Conservation (phyloP, 2,797 vertebrate genomes). For the Lerista edwardsae region DNA sequence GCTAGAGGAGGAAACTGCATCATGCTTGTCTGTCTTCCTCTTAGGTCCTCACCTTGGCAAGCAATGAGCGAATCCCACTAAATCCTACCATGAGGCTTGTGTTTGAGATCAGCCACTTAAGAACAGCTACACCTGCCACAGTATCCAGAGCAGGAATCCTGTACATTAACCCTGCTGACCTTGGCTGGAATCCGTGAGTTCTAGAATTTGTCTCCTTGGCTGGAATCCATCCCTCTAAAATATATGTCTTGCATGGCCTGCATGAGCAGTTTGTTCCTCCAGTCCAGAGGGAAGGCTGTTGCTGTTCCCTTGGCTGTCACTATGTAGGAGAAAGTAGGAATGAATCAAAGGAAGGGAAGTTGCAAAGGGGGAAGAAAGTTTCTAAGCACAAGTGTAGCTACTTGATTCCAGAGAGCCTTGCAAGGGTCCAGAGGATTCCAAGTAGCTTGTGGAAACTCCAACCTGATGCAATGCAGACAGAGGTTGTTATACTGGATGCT, state of each 20-base stretch:
- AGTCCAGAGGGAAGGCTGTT: background rate
- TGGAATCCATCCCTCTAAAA: slow-evolving; percentile 73
- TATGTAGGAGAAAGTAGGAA: too few relatives aligned
- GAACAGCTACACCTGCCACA: slow-evolving; percentile 76
- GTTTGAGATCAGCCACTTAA: slow-evolving; percentile 80
- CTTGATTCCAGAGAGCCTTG: too few relatives aligned
- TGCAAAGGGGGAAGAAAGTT: too few relatives aligned
- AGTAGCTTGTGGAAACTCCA: too few relatives aligned
- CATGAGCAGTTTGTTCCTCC: slow-evolving; percentile 26
- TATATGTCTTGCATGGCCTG: background rate
- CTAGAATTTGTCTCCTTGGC: slow-evolving; percentile 46
- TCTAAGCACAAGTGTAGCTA: too few relatives aligned
- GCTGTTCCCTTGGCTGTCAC: background rate
- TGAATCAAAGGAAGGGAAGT: background rate
- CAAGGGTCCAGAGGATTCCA: too few relatives aligned
- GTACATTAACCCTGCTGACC: slow-evolving; percentile 76
- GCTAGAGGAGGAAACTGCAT: background rate
- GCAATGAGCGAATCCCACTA: slow-evolving; percentile 79
- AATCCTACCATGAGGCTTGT: slow-evolving; percentile 79
- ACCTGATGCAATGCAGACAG: too few relatives aligned
- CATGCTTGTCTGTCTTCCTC: fast-evolving
- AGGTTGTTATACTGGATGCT: too few relatives aligned
- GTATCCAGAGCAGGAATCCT: slow-evolving; percentile 80
- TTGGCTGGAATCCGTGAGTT: slow-evolving; percentile 81
- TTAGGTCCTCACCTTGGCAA: slow-evolving; percentile 81